Base-by-base conservation (phyloP, 2,113 vertebrate species). In the Macheiramphus alcinus region DNA sequence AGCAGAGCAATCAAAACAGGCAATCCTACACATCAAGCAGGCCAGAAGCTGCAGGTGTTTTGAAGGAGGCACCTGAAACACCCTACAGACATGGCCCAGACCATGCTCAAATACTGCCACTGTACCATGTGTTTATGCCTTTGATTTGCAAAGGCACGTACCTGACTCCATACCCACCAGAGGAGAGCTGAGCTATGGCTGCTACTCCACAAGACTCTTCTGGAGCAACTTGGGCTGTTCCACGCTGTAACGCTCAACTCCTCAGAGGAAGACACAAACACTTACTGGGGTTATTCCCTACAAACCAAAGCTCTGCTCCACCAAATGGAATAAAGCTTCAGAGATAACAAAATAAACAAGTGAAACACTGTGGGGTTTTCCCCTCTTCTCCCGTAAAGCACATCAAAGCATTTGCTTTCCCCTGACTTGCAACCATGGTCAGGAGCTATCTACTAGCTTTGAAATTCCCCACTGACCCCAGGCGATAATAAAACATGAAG, bases 381-480 rank as follows among this genome's bases (percentile, higher is more conserved):
- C 45, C 16, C 32, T 2, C 3, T 76, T 47, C 62, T 29, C 47
- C 27, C 23, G 84, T 59, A 86, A 59, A 70, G 25, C 31, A 79
- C 58, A 87, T 85, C 73, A 91, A 96, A 91, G 82, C n/a, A 90
- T 82, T 91, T 85, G 59, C 61, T 42, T 92, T 87, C 42, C 45
- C 75, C 50, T 20, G 16, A 94, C 70, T 93, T 14, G 1, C 53
- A 90, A 66, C 9, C 32, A 61, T 6, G 87, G 53, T 80, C 73
- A 85, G 32, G 25, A 90, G 58, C 73, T 70, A 93, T 40, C 53
- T 80, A 80, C 34, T n/a, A 73, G 50, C 79, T 94, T 74, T 92
- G 89, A 93, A 97, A 97, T 80, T 91, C 89, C 81, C 66, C 50
- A 93, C 53, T 80, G 76, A 76, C 63, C 67, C 59, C 23, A 80